Conservation (phyloP, 2,888 invertebrate species). For the Nesidiocoris tenuis region DNA sequence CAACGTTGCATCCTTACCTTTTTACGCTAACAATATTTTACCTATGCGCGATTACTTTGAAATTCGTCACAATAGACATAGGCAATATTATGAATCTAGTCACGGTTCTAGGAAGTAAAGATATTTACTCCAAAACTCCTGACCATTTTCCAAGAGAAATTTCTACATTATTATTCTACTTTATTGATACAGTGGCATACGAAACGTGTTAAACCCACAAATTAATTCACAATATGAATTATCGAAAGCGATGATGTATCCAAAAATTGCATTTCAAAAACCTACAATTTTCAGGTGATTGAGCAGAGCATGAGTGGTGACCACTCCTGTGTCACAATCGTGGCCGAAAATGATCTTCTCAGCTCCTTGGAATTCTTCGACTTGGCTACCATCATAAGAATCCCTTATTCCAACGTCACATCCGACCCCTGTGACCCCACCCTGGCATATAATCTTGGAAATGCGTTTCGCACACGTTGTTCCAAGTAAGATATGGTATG, state of each 20-base stretch:
- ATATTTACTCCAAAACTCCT: too few relatives aligned
- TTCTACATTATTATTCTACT: too few relatives aligned
- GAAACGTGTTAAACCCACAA: too few relatives aligned
- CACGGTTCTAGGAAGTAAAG: too few relatives aligned
- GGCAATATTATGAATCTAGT: too few relatives aligned
- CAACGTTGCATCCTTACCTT: not conserved
- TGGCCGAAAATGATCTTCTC: not conserved
- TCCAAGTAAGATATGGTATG: not conserved
- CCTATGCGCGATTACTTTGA: too few relatives aligned
- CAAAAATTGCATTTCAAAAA: too few relatives aligned
- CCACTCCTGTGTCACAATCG: not conserved
- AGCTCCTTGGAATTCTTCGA: not conserved
- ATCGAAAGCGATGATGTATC: too few relatives aligned
- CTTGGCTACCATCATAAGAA: not conserved
- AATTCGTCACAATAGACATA: too few relatives aligned
- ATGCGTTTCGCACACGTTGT: not conserved
- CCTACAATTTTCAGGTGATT: not conserved
- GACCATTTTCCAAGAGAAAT: too few relatives aligned
- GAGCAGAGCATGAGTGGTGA: not conserved
- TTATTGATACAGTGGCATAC: too few relatives aligned
- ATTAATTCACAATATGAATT: too few relatives aligned
- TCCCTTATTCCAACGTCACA: not conserved
- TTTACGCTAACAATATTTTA: not conserved
- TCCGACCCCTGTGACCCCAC: not conserved
- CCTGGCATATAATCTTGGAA: not conserved